Evolutionary conservation across 2,113 vertebrate species (phyloP).

Genomic region (Xenopus laevis): DNA sequence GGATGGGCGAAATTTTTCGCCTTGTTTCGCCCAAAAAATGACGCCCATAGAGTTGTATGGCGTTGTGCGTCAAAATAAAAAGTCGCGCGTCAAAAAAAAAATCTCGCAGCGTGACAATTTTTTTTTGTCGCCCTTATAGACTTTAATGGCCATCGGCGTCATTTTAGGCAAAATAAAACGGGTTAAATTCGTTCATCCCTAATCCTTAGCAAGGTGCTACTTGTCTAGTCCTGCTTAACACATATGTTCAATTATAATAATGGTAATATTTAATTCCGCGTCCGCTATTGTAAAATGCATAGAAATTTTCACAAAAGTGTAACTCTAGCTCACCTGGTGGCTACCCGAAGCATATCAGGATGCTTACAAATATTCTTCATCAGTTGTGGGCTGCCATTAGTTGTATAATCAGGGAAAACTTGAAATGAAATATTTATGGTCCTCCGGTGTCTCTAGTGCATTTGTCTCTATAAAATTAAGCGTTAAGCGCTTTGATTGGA

Average conservation of each 20-base stretch:
- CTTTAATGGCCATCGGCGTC: no score
- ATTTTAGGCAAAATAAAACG: no score
- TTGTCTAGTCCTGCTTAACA: not conserved
- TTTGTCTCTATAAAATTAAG: conserved; percentile 31
- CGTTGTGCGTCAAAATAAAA: no score
- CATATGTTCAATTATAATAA: not conserved
- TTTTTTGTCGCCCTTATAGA: no score
- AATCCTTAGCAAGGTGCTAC: no score
- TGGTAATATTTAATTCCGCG: no score
- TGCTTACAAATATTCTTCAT: not conserved
- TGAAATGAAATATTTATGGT: conserved; percentile 36
- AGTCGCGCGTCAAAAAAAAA: no score
- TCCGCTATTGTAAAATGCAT: not conserved
- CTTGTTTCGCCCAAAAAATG: no score
- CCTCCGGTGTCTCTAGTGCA: conserved; percentile 19
- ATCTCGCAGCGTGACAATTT: no score
- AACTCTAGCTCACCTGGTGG: not conserved
- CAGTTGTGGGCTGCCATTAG: not conserved
- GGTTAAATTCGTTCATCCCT: no score
- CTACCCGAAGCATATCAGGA: not conserved
- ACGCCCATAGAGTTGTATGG: no score
- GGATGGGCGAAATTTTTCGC: no score
- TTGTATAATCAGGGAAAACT: not conserved
- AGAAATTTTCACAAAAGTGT: not conserved
- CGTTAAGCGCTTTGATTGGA: conserved; percentile 42